Percentiles rank a stretch among this genome's conserved stretches.
These are phyloP conservation scores for Drosophila mettleri DNA, from an alignment of 2,888 invertebrate species.

Conservation along the genomic window DNA sequence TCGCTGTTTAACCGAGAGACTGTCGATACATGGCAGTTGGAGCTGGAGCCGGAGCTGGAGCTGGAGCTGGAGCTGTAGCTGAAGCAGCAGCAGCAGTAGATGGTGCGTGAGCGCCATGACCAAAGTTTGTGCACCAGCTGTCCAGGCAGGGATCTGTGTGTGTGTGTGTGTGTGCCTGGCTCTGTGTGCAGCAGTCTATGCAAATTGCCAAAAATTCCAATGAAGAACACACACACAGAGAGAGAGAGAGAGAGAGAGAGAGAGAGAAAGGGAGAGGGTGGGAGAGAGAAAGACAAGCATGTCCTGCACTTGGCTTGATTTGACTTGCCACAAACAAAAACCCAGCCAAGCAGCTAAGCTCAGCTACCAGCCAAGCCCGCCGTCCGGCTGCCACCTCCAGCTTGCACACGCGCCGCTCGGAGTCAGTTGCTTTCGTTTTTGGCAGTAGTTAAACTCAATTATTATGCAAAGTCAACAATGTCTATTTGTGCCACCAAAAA, in stretches of 20 bases:
- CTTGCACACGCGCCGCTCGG: background rate
- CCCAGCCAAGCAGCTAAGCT: slow-evolving; percentile 72
- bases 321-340: slow-evolving; percentile 67
- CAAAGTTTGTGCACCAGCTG: slow-evolving; percentile 67
- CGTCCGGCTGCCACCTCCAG: slow-evolving; percentile 4
- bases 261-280: slow-evolving; percentile 6
- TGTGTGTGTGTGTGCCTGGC: slow-evolving; percentile 8
- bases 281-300: slow-evolving; percentile 26
- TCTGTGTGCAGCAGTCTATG: slow-evolving; percentile 43
- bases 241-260: background rate
- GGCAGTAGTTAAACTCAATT: slow-evolving; percentile 79
- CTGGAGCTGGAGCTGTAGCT: slow-evolving; percentile 52
- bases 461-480: slow-evolving; percentile 80
- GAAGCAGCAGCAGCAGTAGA: slow-evolving; percentile 35
- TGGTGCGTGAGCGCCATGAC: slow-evolving; percentile 46
- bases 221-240: slow-evolving; percentile 27
- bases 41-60: slow-evolving; percentile 9
- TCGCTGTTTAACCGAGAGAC: slow-evolving; percentile 30
- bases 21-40: slow-evolving; percentile 21
- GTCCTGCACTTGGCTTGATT: slow-evolving; percentile 61
- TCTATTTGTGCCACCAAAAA: slow-evolving; percentile 73
- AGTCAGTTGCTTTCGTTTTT: slow-evolving; percentile 40
- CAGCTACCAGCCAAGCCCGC: slow-evolving; percentile 2
- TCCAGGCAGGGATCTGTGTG: slow-evolving; percentile 28
- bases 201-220: slow-evolving; percentile 70